Evolutionary conservation across 2,888 invertebrate species (phyloP).

Genomic region (Cerceris ruficornis): DNA sequence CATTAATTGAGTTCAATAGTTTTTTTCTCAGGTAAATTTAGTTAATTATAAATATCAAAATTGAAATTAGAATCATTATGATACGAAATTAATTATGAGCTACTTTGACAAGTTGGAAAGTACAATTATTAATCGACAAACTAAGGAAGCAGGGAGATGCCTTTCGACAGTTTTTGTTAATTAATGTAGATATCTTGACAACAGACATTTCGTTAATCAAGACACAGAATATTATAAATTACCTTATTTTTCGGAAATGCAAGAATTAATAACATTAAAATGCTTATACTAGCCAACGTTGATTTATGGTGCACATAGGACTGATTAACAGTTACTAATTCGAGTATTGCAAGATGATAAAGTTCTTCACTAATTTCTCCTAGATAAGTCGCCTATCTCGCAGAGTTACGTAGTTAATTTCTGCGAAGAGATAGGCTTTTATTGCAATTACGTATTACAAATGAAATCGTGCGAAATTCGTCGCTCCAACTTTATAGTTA

Average conservation of each 20-base stretch:
- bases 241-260: no score
- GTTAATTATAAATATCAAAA: no score
- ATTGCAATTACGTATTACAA: background rate
- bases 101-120: background rate
- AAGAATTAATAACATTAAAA: no score
- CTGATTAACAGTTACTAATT: constrained; percentile 11
- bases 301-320: background rate
- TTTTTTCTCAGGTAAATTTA: no score
- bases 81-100: background rate
- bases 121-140: background rate
- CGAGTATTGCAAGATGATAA: background rate
- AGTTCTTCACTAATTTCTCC: constrained; percentile 3
- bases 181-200: no score
- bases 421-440: background rate
- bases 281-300: background rate
- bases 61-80: background rate
- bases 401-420: constrained; percentile 14
- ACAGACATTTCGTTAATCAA: no score
- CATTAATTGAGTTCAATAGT: no score
- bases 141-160: background rate
- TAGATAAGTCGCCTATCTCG: background rate
- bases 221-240: no score
- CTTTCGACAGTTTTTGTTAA: background rate
- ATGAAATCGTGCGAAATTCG: no score
- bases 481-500: no score